Conservation (phyloP, 2,888 invertebrate genomes). For the Troides aeacus region DNA sequence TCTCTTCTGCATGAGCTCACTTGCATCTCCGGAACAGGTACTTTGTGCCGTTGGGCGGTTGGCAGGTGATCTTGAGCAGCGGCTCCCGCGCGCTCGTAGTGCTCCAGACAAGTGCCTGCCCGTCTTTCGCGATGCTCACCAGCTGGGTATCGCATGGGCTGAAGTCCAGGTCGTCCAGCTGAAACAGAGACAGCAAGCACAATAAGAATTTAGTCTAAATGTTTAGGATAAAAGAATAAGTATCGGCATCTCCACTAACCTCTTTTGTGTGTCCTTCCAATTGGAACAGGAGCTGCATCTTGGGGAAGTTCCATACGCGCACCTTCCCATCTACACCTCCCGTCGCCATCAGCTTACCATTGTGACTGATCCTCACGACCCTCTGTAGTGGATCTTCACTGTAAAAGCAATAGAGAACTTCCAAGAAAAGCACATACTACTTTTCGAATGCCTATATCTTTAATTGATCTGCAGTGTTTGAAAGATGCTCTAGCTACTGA, state of each 20-base stretch:
- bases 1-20: constrained; percentile 49
- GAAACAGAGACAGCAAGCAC: constrained; percentile 29
- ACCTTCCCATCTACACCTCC: constrained; percentile 95
- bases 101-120: constrained; percentile 90
- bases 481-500: too few relatives aligned
- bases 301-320: constrained; percentile 93
- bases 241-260: constrained; percentile 51
- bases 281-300: constrained; percentile 84
- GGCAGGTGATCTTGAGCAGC: constrained; percentile 86
- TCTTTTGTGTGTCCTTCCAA: constrained; percentile 92
- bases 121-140: constrained; percentile 93
- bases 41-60: constrained; percentile 86
- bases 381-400: constrained; percentile 90
- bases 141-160: constrained; percentile 88
- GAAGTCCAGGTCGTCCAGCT: constrained; percentile 94
- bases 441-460: too few relatives aligned
- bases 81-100: constrained; percentile 76
- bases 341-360: constrained; percentile 90
- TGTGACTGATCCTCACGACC: constrained; percentile 88
- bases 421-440: too few relatives aligned
- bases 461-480: too few relatives aligned
- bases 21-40: constrained; percentile 92
- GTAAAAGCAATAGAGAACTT: constrained; percentile 39
- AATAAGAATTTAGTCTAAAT: too few relatives aligned
- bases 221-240: too few relatives aligned